Conservation (phyloP, 1,140 invertebrate species). For the Chionoecetes opilio region DNA sequence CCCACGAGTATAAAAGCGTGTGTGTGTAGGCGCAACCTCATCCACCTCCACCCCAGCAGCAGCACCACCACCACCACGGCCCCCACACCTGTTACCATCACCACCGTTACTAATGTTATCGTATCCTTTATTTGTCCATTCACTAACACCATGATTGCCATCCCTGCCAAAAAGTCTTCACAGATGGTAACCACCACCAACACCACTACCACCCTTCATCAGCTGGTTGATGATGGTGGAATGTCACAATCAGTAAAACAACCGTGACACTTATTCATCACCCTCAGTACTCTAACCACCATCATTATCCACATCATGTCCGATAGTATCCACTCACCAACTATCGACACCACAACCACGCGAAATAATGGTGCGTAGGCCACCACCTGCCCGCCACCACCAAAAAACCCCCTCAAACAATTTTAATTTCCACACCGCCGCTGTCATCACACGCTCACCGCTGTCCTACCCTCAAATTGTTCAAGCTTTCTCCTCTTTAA, state of each 20-base stretch:
- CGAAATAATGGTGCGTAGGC: too few species aligned
- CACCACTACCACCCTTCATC: neutral
- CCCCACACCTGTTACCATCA: neutral
- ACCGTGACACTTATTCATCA: neutral
- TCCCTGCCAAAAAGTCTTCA: neutral
- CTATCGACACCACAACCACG: neutral
- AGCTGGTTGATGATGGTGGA: too few species aligned
- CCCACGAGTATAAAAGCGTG: too few species aligned
- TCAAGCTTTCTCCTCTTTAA: too few species aligned
- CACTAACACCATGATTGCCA: neutral
- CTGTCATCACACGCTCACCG: too few species aligned
- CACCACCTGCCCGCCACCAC: too few species aligned
- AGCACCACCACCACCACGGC: too few species aligned
- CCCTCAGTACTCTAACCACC: neutral
- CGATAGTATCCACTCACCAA: neutral
- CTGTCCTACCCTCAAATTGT: too few species aligned
- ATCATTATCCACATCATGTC: neutral
- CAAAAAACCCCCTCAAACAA: neutral
- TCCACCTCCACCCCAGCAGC: too few species aligned
- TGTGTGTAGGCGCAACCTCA: too few species aligned
- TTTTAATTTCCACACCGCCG: neutral
- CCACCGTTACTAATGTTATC: neutral
- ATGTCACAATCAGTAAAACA: neutral
- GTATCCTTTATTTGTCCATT: neutral
- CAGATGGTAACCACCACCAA: conserved; percentile 5